Base-by-base conservation (phyloP, 2,888 invertebrate genomes). In the Epirrita christyi region DNA sequence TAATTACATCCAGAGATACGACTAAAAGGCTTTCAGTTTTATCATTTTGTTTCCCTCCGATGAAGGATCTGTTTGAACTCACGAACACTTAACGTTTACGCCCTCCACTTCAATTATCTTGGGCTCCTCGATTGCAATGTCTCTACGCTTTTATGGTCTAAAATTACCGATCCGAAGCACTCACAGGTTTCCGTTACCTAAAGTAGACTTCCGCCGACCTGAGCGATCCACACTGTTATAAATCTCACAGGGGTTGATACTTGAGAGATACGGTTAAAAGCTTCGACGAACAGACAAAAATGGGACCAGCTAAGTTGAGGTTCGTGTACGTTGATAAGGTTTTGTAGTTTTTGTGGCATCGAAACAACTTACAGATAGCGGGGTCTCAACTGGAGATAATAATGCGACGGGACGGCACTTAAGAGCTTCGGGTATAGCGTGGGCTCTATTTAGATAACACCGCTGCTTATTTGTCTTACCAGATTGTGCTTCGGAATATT, bases 241-340 rank as follows among this genome's bases (percentile, higher is more conserved):
- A 90, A 91, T 90, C 86, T 83, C 75, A 55, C 51, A 69, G 73
- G 76, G 77, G 76, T 73, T 76, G 81, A 76, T 81, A 36, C 43
- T 57, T 27, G 45, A 78, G 45, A 78, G 80, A 90, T 92, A 90
- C 80, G 85, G 85, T 75, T 91, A 87, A 91, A 88, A 91, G 90
- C 86, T 81, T 86, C 83, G 81, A 67, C 72, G 82, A 78, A 77
- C 66, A 70, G 76, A 78, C 86, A 83, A 87, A 89, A 89, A 87
- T 88, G 82, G 83, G 85, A 70, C 80, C 81, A 79, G 72, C 76
- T 90, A 92, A 92, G 90, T 88, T 78, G 81, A 86, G 85, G 87
- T 89, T 83, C 88, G 84, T 92, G 92, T 92, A 79, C 72, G 53
- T 72, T 85, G 92, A 92, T 92, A 92, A 91, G 88, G 78, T 81